Base-by-base conservation (phyloP, 2,797 vertebrate genomes). In the Macrochelys suwanniensis region DNA sequence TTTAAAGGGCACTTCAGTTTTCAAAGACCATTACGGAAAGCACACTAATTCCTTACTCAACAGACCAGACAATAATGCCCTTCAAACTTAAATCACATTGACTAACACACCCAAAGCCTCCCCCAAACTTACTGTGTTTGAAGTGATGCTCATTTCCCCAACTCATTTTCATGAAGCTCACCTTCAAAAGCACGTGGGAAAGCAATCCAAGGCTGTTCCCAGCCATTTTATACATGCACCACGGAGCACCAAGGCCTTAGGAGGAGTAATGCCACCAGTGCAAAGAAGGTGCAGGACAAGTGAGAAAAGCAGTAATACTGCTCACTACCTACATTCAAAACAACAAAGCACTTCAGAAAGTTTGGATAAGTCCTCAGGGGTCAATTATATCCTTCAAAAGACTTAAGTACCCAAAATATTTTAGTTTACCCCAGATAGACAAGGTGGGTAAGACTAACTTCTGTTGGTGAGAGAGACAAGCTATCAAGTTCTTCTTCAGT, bases 131-230 rank as follows among this genome's bases (percentile, higher is more conserved):
- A 1, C 82, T 87, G 87, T 61, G 89, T 93, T 95, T 95, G 76
- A 94, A 96, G 74, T 90, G 76, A 94, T 89, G 94, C 83, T 92
- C 56, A 33, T 89, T 93, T 76, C 84, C 89, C 49, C 95, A 76
- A 82, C 37, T 90, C 57, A 82, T 71, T 80, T 84, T 92, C 91
- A 80, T 51, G 82, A 74, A 93, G 90, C 80, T 94, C 96, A 85
- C 82, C 79, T 95, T 84, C 21, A 90, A 71, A 7, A 87, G 61
- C 45, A 86, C 21, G 51, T 92, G 96, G 90, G 96, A 96, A 98
- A 93, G 94, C 84, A 97, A 92, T 96, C 88, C 84, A 87, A 95
- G 45, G 59, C 92, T 95, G 89, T 96, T 97, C 96, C 88, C 96
- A 97, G 94, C 61, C 93, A 90, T 91, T 83, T 25, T 68, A 91